These are phyloP conservation scores for Epinephelus fuscoguttatus DNA, from an alignment of 2,113 vertebrate genomes.

Conservation along the genomic window DNA sequence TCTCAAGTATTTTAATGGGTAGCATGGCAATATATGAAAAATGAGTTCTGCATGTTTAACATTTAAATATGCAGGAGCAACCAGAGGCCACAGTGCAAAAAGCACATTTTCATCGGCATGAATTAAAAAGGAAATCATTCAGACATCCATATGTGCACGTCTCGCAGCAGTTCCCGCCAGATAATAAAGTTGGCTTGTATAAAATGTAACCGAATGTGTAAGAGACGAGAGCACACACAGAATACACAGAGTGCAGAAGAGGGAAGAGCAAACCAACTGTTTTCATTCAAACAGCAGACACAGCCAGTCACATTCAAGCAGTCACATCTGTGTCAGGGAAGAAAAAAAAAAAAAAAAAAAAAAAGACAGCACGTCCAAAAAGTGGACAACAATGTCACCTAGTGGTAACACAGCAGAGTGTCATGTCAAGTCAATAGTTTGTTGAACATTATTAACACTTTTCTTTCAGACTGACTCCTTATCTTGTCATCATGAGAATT, in stretches of 20 bases:
- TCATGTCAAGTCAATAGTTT: background rate
- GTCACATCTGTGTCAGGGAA: background rate
- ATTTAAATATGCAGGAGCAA: background rate
- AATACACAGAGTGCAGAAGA: constrained; percentile 1
- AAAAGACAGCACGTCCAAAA: background rate
- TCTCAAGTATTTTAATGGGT: background rate
- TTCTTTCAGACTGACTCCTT: background rate
- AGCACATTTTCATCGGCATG: background rate
- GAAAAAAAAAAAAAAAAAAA: background rate
- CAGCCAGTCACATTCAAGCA: constrained; percentile 63
- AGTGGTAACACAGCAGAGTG: constrained; percentile 3
- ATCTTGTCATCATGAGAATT: background rate
- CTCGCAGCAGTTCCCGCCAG: background rate
- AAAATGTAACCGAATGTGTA: constrained; percentile 1
- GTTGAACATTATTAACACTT: background rate
- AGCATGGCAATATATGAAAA: background rate
- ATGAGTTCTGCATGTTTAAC: background rate
- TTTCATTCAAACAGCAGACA: constrained; percentile 70
- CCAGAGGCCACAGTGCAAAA: constrained; percentile 5
- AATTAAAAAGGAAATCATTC: background rate
- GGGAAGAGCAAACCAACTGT: constrained; percentile 31
- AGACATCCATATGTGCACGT: constrained; percentile 12
- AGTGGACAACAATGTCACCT: constrained; percentile 54
- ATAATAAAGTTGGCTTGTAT: background rate
- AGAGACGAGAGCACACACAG: constrained; percentile 19